phyloP scores from a whole-genome alignment of 37 sponge, comb jelly and placozoan genomes.

The Mnemiopsis leidyi region DNA sequence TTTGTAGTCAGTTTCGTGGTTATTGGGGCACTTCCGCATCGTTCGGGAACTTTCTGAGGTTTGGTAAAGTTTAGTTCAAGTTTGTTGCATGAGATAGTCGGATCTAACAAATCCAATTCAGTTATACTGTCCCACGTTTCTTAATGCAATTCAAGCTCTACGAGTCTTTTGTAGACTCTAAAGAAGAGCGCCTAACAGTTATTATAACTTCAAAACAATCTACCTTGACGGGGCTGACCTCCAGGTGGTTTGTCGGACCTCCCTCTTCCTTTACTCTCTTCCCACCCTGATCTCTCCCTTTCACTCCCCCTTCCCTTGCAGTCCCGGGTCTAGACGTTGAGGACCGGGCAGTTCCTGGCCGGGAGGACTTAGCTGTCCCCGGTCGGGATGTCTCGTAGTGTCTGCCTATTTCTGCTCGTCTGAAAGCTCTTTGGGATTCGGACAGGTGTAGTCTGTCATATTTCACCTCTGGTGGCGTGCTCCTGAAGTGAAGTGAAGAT shows the following conservation, averaged over 20 bases:
- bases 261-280: background rate
- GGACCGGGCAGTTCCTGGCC: background rate
- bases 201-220: background rate
- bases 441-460: background rate
- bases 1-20: background rate
- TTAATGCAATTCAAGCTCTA: no score
- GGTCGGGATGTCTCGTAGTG: background rate
- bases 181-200: no score
- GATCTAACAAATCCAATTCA: no score
- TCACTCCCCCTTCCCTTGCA: background rate
- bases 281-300: background rate
- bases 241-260: background rate
- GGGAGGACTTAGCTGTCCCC: background rate
- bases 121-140: no score
- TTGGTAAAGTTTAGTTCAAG: background rate
- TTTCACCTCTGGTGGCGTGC: background rate
- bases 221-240: background rate
- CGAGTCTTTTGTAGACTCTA: no score
- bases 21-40: slow-evolving; percentile 9
- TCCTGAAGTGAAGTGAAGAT: no score
- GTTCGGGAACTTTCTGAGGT: background rate
- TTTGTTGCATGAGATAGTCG: background rate
- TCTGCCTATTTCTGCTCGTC: background rate
- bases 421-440: background rate
- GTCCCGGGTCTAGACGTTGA: background rate